These are phyloP conservation scores for Lophius piscatorius DNA, from an alignment of 2,113 vertebrate species.

Conservation along the genomic window DNA sequence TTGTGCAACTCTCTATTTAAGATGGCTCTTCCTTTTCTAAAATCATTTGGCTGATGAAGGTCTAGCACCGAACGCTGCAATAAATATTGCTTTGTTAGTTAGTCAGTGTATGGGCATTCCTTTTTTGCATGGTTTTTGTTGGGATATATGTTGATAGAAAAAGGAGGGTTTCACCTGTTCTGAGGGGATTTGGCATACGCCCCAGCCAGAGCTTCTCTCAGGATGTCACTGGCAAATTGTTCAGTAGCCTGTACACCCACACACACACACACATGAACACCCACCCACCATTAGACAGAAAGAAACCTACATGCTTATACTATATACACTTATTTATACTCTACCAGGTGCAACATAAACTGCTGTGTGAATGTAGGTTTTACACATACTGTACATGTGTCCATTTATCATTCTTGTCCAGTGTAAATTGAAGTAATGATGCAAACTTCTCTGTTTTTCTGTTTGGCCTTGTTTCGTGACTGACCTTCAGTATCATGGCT, in stretches of 20 bases:
- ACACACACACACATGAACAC: slow-evolving; percentile 17
- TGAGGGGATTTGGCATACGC: slow-evolving; percentile 87
- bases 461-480: slow-evolving; percentile 12
- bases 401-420: slow-evolving; percentile 29
- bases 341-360: slow-evolving; percentile 44
- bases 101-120: too few relatives aligned
- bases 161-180: slow-evolving; percentile 84
- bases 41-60: too few relatives aligned
- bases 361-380: slow-evolving; percentile 1
- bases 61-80: too few relatives aligned
- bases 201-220: slow-evolving; percentile 90
- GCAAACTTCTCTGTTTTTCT: slow-evolving; percentile 2
- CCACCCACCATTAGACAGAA: neutral
- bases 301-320: slow-evolving; percentile 1
- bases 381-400: neutral
- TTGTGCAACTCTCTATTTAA: too few relatives aligned
- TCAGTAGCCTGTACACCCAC: slow-evolving; percentile 86
- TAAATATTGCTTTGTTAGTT: too few relatives aligned
- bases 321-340: neutral
- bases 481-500: slow-evolving; percentile 96
- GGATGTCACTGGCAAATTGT: slow-evolving; percentile 92
- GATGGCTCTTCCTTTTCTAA: too few relatives aligned
- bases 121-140: too few relatives aligned
- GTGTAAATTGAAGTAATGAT: slow-evolving; percentile 1
- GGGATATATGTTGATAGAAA: neutral